Evolutionary conservation across 2,888 invertebrate genomes (phyloP).

Genomic region (Malacosoma neustria): DNA sequence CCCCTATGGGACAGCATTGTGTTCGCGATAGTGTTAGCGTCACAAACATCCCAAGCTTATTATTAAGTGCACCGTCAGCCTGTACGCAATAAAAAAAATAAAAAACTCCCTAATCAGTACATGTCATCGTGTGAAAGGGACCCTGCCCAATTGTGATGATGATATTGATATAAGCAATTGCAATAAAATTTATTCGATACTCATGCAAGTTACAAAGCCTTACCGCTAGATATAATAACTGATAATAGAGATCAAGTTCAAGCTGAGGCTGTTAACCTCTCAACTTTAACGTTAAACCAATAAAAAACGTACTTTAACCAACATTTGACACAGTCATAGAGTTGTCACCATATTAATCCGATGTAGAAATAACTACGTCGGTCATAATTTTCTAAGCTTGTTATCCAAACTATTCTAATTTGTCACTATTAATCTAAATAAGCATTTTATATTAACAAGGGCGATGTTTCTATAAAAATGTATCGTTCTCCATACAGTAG

Average conservation of each 20-base stretch:
- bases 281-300: background rate
- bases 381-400: background rate
- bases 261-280: background rate
- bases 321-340: background rate
- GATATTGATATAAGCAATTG: no score
- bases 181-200: background rate
- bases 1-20: no score
- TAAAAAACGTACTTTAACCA: background rate
- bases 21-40: no score
- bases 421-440: background rate
- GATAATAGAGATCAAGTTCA: background rate
- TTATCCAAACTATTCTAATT: background rate
- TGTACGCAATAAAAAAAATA: no score
- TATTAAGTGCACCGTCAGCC: no score
- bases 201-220: background rate
- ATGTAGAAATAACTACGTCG: background rate
- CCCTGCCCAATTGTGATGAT: no score
- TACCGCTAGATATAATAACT: background rate
- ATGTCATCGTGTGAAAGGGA: no score
- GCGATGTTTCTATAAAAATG: background rate
- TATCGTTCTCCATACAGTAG: background rate
- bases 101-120: no score
- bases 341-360: background rate
- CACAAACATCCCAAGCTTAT: no score
- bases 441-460: background rate